Conservation (phyloP, 2,797 vertebrate genomes). For the Rhodeus uyekii region DNA sequence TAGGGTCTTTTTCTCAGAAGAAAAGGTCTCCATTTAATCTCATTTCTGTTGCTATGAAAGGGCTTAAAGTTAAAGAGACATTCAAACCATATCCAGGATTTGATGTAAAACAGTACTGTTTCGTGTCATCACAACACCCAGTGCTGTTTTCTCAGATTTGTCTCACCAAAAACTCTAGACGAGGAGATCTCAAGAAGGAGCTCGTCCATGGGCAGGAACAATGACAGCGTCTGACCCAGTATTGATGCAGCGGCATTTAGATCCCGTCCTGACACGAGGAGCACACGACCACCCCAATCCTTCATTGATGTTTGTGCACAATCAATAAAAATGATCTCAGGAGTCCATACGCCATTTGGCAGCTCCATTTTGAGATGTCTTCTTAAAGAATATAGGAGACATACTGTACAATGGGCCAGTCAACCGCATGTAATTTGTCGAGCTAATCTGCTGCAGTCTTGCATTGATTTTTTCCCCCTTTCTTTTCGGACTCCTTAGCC, state of each 20-base stretch:
- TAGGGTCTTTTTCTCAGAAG: background rate
- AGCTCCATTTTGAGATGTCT: conserved; percentile 85
- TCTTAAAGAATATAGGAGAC: conserved; percentile 84
- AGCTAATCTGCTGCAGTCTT: conserved; percentile 82
- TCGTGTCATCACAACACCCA: background rate
- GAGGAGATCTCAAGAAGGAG: background rate
- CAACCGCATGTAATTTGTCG: conserved; percentile 90
- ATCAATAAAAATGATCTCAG: conserved; percentile 90
- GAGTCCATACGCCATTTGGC: conserved; percentile 85
- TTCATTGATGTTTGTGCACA: conserved; percentile 76
- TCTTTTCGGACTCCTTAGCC: conserved; percentile 83
- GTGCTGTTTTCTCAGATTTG: background rate
- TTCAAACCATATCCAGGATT: no score
- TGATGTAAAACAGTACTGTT: no score
- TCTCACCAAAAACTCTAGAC: background rate
- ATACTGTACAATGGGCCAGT: conserved; percentile 87
- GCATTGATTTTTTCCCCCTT: conserved; percentile 86
- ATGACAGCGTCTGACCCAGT: conserved; percentile 61
- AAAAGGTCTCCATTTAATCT: background rate
- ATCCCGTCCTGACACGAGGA: conserved; percentile 50
- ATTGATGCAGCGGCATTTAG: conserved; percentile 63
- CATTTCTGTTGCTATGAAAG: background rate
- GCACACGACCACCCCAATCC: conserved; percentile 35
- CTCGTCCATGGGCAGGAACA: conserved; percentile 64
- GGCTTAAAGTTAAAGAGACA: background rate